Evolutionary conservation across 2,797 vertebrate genomes (phyloP).

Genomic region (Bovichtus diacanthus): DNA sequence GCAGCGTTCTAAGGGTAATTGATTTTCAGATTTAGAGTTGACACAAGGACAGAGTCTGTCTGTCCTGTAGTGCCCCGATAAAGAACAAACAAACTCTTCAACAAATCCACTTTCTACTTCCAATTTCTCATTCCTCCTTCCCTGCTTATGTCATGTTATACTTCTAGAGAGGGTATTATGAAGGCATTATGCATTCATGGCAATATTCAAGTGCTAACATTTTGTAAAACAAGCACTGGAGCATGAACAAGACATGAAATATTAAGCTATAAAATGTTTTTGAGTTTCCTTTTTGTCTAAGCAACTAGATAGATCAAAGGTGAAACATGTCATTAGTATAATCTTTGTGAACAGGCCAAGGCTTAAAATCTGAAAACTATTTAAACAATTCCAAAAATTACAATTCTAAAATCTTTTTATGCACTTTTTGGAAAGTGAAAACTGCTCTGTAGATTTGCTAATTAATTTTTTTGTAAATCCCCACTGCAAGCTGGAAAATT

Average conservation of each 20-base stretch:
- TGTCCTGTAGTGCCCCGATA: conserved; percentile 27
- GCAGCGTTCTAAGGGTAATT: neutral
- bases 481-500: neutral
- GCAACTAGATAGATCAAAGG: neutral
- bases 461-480: conserved; percentile 1
- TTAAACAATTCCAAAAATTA: neutral
- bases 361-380: conserved; percentile 1
- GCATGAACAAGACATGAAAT: neutral
- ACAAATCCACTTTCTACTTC: conserved; percentile 20
- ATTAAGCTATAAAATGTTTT: neutral
- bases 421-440: neutral
- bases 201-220: neutral
- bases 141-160: conserved; percentile 32
- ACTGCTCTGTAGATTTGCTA: neutral
- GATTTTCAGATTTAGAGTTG: conserved; percentile 44
- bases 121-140: conserved; percentile 36
- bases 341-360: conserved; percentile 9
- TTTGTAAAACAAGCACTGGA: conserved; percentile 9
- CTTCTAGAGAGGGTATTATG: neutral
- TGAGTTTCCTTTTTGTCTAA: neutral
- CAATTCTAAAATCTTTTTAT: no score
- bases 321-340: conserved; percentile 3
- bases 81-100: conserved; percentile 51
- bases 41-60: conserved; percentile 36
- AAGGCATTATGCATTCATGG: neutral